These are phyloP conservation scores for Gobiocypris rarus DNA, from an alignment of 2,113 vertebrate genomes.

Conservation along the genomic window DNA sequence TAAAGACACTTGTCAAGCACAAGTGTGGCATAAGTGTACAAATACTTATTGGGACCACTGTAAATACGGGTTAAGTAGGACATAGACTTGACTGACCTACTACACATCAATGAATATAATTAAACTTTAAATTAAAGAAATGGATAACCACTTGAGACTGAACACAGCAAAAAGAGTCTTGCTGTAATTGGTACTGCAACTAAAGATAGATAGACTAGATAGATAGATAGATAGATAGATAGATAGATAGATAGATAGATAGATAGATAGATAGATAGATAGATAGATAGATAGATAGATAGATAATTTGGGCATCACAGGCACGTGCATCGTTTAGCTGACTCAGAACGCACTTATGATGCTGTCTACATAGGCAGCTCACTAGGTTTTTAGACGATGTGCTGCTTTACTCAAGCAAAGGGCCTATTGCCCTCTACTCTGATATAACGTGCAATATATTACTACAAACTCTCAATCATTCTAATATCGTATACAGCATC, in stretches of 20 bases:
- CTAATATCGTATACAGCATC: background rate
- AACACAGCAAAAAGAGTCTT: too few species aligned
- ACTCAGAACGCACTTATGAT: background rate
- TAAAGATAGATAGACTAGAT: too few species aligned
- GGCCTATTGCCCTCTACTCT: background rate
- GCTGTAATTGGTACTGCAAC: too few species aligned
- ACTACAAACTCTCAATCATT: background rate
- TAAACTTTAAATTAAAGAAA: too few species aligned
- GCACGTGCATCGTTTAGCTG: conserved; percentile 7
- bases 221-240: too few species aligned
- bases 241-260: too few species aligned
- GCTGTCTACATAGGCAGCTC: background rate
- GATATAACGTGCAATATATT: background rate
- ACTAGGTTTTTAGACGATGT: background rate
- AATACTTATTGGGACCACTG: background rate
- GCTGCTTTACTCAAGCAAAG: background rate
- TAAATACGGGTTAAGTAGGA: background rate
- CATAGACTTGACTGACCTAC: background rate
- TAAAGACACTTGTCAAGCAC: background rate
- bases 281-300: background rate
- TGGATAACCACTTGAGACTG: too few species aligned
- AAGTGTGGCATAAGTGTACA: background rate
- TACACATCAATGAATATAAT: too few species aligned
- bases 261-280: conserved; percentile 9
- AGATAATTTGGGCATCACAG: background rate